Evolutionary conservation across 2,888 invertebrate species (phyloP), one percentile per base, ranked within the genome.

Genomic region (Microdon myrmicae): DNA sequence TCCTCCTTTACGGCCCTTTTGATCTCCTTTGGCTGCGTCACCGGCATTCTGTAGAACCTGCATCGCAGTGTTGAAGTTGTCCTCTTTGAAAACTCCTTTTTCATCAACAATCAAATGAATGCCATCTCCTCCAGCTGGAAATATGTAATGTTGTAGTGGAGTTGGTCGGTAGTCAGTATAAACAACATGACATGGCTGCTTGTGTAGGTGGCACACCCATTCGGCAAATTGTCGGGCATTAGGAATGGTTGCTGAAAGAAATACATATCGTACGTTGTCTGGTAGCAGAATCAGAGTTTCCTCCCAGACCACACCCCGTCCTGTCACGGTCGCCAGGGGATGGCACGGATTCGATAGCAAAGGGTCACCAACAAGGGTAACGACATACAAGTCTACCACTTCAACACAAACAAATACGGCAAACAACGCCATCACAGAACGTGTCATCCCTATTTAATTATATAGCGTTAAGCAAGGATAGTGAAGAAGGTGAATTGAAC

Each of bases 1-100:
- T 9, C 92, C 93, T 0, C 92, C 90, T 70, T 86, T 86, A 0
- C 90, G 84, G 0, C 93, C 92, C 49, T 85, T 84, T 70, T 86
- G 85, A 74, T 93, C 93, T 0, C 90, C 92, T 74, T 92, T 92
- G 1, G 87, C 87, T 0, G 89, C 90, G 68, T 94, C 96, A 1
- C 94, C 93, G 0, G 87, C 84, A 72, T 86, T 88, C 72, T 88
- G 88, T 13, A 99, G 80, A 2, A 93, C 90, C 0, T 90, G 86
- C 96, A 99, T 98, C 0, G 98, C 99, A n/a, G 92, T 88, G 75
- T 92, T 93, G 75, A 98, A 99, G 78, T 96, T 98, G 69, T 98
- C 96, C 77, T 99, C 97, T 78, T 93, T 90, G 75, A 99, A 99
- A 70, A 89, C 89, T 7, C 97, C 95, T 86, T 92, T 88, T 80